Evolutionary conservation across 2,888 invertebrate species (phyloP).

Genomic region (Nemurella pictetii): DNA sequence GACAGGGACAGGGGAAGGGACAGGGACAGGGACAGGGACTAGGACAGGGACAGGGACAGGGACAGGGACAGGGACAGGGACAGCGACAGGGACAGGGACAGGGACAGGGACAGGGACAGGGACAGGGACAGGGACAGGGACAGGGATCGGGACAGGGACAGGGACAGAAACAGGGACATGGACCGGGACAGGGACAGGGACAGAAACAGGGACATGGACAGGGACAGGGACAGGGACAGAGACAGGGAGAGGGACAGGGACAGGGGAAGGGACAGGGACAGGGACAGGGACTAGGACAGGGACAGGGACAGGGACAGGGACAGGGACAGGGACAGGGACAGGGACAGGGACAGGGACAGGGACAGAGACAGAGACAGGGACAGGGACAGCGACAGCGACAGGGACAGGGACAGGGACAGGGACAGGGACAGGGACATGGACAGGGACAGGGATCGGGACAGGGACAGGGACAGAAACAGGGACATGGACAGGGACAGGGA

Average conservation of each 20-base stretch:
- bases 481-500: too few species aligned
- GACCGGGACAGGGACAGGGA: slow-evolving; percentile 22
- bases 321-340: slow-evolving; percentile 29
- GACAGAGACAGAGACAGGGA: slow-evolving; percentile 28
- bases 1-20: slow-evolving; percentile 26
- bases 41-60: slow-evolving; percentile 19
- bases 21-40: slow-evolving; percentile 24
- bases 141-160: slow-evolving; percentile 30
- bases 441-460: too few species aligned
- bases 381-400: slow-evolving; percentile 36
- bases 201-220: slow-evolving; percentile 27
- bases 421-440: slow-evolving; percentile 41
- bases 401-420: slow-evolving; percentile 32
- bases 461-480: too few species aligned
- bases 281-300: slow-evolving; percentile 40
- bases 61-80: slow-evolving; percentile 35
- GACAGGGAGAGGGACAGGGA: slow-evolving; percentile 21
- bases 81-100: slow-evolving; percentile 35
- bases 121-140: slow-evolving; percentile 43
- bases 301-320: slow-evolving; percentile 37
- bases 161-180: slow-evolving; percentile 24
- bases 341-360: slow-evolving; percentile 18
- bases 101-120: slow-evolving; percentile 23
- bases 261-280: slow-evolving; percentile 42
- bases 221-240: slow-evolving; percentile 37